These are phyloP conservation scores for Perizoma affinitatum DNA, from an alignment of 2,888 invertebrate genomes.

Conservation along the genomic window DNA sequence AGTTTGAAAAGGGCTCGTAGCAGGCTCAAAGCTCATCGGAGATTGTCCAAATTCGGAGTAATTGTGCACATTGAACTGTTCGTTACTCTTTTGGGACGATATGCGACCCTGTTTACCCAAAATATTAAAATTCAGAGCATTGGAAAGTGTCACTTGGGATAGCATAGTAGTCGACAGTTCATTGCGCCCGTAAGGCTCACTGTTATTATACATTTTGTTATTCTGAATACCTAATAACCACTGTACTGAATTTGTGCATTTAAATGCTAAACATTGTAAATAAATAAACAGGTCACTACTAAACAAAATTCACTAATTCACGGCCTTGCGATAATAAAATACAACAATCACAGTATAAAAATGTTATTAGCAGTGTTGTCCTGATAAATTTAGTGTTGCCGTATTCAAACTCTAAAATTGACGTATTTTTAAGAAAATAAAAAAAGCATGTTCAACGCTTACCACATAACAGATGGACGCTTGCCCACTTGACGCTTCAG, in stretches of 20 bases:
- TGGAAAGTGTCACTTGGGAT: conserved; percentile 55
- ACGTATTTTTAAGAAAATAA: too few species aligned
- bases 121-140: conserved; percentile 63
- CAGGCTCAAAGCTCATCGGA: conserved; percentile 44
- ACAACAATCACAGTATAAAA: too few species aligned
- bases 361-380: too few species aligned
- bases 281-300: neutral
- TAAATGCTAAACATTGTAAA: neutral
- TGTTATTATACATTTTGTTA: conserved; percentile 70
- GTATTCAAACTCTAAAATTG: too few species aligned
- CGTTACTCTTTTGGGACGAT: conserved; percentile 41
- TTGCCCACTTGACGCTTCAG: too few species aligned
- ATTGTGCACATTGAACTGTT: conserved; percentile 57
- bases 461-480: too few species aligned
- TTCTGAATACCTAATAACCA: neutral
- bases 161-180: conserved; percentile 65
- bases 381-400: too few species aligned
- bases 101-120: conserved; percentile 55
- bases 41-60: conserved; percentile 56
- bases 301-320: neutral
- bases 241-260: conserved; percentile 4
- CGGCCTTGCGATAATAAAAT: too few species aligned
- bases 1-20: conserved; percentile 6
- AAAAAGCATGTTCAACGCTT: too few species aligned
- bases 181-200: conserved; percentile 65